phyloP scores from a whole-genome alignment of 1,140 invertebrate genomes.

The Gonioctena quinquepunctata region DNA sequence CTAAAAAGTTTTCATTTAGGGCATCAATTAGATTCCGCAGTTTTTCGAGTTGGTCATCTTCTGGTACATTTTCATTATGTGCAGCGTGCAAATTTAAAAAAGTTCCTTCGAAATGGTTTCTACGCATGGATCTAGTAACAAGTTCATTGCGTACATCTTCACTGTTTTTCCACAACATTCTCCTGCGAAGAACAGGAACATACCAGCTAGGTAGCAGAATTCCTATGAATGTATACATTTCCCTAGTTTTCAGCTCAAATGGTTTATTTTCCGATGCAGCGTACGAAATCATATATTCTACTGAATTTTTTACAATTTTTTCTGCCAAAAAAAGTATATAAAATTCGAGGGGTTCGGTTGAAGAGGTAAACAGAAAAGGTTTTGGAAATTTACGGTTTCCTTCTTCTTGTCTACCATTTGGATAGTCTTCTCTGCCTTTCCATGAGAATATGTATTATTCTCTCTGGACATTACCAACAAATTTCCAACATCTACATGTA shows the following conservation, averaged over 20 bases:
- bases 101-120: conserved; percentile 31
- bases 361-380: not conserved
- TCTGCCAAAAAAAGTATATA: not conserved
- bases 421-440: not conserved
- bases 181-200: conserved; percentile 14
- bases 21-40: not conserved
- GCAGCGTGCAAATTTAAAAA: not conserved
- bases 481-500: not conserved
- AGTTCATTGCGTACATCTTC: conserved; percentile 37
- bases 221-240: conserved; percentile 37
- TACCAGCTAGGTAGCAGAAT: conserved; percentile 37
- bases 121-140: conserved; percentile 32
- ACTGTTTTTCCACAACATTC: conserved; percentile 39
- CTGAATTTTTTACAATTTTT: not conserved
- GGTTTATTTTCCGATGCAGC: not conserved
- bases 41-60: not conserved
- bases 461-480: too few species aligned
- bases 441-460: not conserved
- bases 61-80: conserved; percentile 2
- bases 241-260: not conserved
- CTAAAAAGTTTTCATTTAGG: not conserved
- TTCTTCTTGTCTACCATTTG: not conserved
- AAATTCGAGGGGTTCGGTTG: not conserved
- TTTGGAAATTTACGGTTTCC: not conserved
- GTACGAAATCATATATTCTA: not conserved